Base-by-base conservation (phyloP, 2,797 vertebrate genomes). In the Corythornis leucogaster region DNA sequence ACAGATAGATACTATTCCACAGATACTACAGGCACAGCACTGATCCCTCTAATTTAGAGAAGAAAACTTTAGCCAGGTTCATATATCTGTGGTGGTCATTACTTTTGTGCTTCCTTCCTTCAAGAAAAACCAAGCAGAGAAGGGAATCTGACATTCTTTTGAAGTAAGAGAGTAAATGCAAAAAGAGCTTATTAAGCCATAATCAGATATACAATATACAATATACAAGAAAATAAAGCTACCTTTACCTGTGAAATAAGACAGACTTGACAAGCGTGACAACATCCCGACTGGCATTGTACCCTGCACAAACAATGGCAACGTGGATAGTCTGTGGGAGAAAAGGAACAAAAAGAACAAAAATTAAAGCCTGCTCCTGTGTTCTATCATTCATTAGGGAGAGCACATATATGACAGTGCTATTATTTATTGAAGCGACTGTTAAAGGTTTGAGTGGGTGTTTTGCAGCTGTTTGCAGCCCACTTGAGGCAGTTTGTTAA, bases 181-280 rank as follows among this genome's bases (percentile, higher is more conserved):
- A 64, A 59, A 92, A 77, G 28, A 75, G 9, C 19, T 71, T 43
- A 53, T 30, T 79, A 77, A 43, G 53, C 40, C 53, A 53, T 45
- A 45, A 50, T 42, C 48, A 93, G 61, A 51, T 61, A 82, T 2
- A 80, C 7, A 50, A 51, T 61, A 82, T 2, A 80, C 7, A 50
- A 63, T 6, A 83, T 5, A 12, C 5, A 55, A 43, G 43, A 54
- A 19, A 58, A 62, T 7, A 62, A 79, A 50, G 50, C 7, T 9
- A 13, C 4, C 6, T 92, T 98, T 98, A 99, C 99, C 99, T 98
- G 98, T 99, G 99, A 95, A 99, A 99, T 43, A 99, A 98, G 92
- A 99, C 99, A 1, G 99, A 99, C 90, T 99, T 99, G 73, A 99
- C 99, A 93, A 99, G 97, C 0, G 99, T 99, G 97, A 99, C 99